phyloP scores from a whole-genome alignment of 2,888 invertebrate species.

The Chymomyza fuscimana region DNA sequence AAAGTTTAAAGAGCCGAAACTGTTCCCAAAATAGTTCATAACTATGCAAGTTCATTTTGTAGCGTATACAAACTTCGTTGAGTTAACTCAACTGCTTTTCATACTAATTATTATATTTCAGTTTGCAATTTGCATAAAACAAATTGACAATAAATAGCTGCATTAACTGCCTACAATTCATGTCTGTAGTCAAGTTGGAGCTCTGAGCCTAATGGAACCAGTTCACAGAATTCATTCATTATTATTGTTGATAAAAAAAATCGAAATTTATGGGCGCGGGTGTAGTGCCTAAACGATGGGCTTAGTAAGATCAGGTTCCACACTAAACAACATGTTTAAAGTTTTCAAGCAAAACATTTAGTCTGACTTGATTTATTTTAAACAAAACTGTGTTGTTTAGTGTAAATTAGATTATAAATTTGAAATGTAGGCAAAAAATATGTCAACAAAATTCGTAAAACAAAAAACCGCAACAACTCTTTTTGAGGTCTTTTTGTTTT shows the following conservation, averaged over 20 bases:
- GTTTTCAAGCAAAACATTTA: background rate
- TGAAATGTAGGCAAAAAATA: background rate
- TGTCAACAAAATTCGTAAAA: background rate
- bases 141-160: constrained; percentile 42
- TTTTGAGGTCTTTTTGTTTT: background rate
- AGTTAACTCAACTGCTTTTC: background rate
- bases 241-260: constrained; percentile 72
- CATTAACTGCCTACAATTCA: constrained; percentile 40
- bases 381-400: background rate
- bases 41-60: background rate
- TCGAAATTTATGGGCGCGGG: constrained; percentile 59
- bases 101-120: background rate
- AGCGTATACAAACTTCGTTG: background rate
- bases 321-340: background rate
- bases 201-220: constrained; percentile 65
- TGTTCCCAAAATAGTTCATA: too few relatives aligned
- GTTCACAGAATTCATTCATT: constrained; percentile 50
- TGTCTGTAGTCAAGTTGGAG: background rate
- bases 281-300: background rate
- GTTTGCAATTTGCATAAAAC: constrained; percentile 41
- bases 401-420: background rate
- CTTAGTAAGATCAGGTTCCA: background rate
- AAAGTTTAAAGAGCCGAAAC: too few relatives aligned
- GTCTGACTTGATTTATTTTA: background rate
- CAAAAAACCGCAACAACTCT: constrained; percentile 2